Conservation (phyloP, 2,888 invertebrate genomes). For the Camponotus fellah region DNA sequence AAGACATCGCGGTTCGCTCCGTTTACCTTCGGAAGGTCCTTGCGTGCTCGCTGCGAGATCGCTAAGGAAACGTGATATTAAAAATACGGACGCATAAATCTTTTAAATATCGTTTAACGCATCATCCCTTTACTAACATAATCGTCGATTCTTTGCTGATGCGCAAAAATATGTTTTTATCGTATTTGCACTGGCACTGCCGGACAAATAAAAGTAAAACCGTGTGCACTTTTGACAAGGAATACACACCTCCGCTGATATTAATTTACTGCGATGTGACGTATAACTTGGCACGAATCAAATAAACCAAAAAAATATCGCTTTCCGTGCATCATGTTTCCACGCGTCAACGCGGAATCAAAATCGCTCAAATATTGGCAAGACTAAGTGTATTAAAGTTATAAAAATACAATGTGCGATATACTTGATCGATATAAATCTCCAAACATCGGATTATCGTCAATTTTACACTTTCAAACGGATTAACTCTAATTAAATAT, state of each 20-base stretch:
- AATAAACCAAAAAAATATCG: slow-evolving; percentile 37
- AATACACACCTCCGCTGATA: not conserved
- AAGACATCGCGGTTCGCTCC: slow-evolving; percentile 43
- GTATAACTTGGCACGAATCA: slow-evolving; percentile 33
- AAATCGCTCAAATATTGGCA: slow-evolving; percentile 31
- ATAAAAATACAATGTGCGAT: slow-evolving; percentile 20
- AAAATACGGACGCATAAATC: slow-evolving; percentile 27
- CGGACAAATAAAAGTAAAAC: slow-evolving; percentile 20
- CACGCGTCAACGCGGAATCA: not conserved
- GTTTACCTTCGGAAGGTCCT: slow-evolving; percentile 39
- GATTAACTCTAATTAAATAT: slow-evolving; percentile 9
- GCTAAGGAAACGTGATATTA: slow-evolving; percentile 20
- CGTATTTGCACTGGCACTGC: not conserved
- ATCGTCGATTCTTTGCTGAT: not conserved
- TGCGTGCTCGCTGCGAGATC: slow-evolving; percentile 21
- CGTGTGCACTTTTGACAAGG: slow-evolving; percentile 16
- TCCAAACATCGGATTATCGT: not conserved
- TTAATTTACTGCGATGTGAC: slow-evolving; percentile 27
- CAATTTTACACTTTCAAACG: not conserved
- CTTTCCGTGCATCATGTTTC: slow-evolving; percentile 34
- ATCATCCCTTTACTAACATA: not conserved
- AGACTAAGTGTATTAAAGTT: slow-evolving; percentile 36
- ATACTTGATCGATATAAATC: slow-evolving; percentile 4
- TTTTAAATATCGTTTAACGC: not conserved
- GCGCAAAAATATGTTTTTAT: not conserved